Evolutionary conservation across 2,113 vertebrate species (phyloP), one percentile per base, ranked within the genome.

Genomic region (Callopanchax toddi): DNA sequence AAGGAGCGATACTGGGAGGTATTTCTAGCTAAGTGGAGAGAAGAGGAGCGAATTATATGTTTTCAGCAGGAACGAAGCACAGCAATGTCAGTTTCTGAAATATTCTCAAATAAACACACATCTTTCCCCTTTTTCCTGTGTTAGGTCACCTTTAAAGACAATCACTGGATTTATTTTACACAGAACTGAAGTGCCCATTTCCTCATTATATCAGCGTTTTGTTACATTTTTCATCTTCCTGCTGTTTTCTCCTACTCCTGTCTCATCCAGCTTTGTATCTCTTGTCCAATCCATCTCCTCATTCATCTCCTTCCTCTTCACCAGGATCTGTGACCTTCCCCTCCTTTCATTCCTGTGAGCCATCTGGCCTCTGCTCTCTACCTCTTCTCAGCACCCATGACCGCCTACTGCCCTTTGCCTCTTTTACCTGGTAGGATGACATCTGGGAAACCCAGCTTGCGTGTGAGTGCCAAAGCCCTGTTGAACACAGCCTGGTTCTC

Each of bases 401-500:
- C 37, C 32, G 3, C 68, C 65, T 13, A 21, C 72, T 52, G 73
- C 67, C 70, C 54, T 73, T 50, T 80, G 54, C 65, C 40, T 79
- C 46, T 83, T n/a, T 89, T 89, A 98, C 96, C 96, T 94, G 96
- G 96, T 94, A 98, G 93, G 85, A 98, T 98, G 70, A 96, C 95
- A 89, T 98, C 96, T 60, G 96, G 96, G 79, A 98, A 98, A 37
- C 96, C 95, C 79, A 98, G 84, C 85, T 98, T 98, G 84, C 96
- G 94, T 60, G 95, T 96, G 78, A 96, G 85, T 56, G 95, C 92
- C 85, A 97, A 82, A 0, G 95, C 95, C 71, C 95, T 92, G 91
- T 89, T 97, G 89, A 97, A 96, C 77, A 97, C 92, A 62, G 95
- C 91, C 56, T 95, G 95, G 79, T 96, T 96, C 86, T 98, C 96